Evolutionary conservation across 2,113 vertebrate genomes (phyloP).

Genomic region (Felis catus): DNA sequence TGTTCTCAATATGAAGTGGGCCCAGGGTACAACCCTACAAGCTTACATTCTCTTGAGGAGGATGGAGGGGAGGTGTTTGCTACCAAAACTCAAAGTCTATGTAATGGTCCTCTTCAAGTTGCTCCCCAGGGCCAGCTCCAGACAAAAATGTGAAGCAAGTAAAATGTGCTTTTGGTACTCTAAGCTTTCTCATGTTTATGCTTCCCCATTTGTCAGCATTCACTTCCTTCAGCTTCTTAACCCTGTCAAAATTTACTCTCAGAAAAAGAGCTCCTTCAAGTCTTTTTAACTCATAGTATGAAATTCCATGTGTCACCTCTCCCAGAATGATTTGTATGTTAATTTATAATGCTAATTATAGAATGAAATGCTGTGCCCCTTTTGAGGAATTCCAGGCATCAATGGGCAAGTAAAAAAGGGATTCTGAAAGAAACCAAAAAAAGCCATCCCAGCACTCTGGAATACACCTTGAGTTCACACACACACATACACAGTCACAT

Average conservation of each 20-base stretch:
- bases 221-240: background rate
- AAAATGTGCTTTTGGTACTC: background rate
- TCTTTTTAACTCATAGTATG: background rate
- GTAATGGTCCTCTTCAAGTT: background rate
- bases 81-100: background rate
- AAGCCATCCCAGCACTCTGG: background rate
- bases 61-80: background rate
- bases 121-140: background rate
- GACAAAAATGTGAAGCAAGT: background rate
- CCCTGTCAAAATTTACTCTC: slow-evolving; percentile 25
- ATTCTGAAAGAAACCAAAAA: background rate
- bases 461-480: background rate
- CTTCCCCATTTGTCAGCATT: background rate
- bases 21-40: no score
- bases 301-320: background rate
- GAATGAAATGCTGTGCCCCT: background rate
- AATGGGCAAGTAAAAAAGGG: background rate
- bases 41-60: background rate
- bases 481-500: background rate
- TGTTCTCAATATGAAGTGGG: background rate
- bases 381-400: slow-evolving; percentile 12
- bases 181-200: background rate
- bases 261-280: background rate
- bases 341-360: background rate
- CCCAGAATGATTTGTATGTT: background rate